Evolutionary conservation across 2,888 invertebrate genomes (phyloP).

Genomic region (Chymomyza amoena): DNA sequence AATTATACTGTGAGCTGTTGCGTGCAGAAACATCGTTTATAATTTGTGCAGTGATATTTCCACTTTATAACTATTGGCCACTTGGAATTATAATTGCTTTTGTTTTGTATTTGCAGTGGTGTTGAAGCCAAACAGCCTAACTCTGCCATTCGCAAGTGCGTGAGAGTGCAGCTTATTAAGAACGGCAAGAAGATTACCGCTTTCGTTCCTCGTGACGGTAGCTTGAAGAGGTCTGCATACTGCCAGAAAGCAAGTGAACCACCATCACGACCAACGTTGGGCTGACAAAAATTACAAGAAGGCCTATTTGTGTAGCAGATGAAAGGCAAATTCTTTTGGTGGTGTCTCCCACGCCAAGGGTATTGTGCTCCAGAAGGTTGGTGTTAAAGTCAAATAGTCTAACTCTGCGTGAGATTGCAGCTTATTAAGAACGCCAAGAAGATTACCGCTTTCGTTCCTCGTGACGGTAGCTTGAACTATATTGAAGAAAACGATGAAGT

Average conservation of each 20-base stretch:
- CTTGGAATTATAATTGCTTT: no score
- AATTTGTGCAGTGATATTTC: background rate
- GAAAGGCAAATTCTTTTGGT: no score
- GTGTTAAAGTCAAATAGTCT: no score
- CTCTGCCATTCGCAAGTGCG: conserved; percentile 99
- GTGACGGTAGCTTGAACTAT: conserved; percentile 99
- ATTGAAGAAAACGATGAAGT: conserved; percentile 99
- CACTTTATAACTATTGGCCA: no score
- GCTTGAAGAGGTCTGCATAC: no score
- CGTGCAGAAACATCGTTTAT: conserved; percentile 17
- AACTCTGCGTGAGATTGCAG: conserved; percentile 99
- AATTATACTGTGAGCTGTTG: conserved; percentile 89
- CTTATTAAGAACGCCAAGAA: conserved; percentile 99
- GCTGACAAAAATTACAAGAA: no score
- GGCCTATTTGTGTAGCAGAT: no score
- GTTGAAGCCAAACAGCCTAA: conserved; percentile 99
- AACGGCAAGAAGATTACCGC: conserved; percentile 99
- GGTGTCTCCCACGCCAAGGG: no score
- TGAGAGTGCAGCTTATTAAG: conserved; percentile 99
- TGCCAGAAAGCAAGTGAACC: no score
- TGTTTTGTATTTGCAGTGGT: conserved; percentile 83
- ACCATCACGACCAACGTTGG: no score
- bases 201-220: conserved; percentile 99
- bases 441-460: conserved; percentile 99
- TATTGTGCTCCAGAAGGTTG: no score